phyloP scores from a whole-genome alignment of 2,888 invertebrate genomes.

The Zonitis immaculata region DNA sequence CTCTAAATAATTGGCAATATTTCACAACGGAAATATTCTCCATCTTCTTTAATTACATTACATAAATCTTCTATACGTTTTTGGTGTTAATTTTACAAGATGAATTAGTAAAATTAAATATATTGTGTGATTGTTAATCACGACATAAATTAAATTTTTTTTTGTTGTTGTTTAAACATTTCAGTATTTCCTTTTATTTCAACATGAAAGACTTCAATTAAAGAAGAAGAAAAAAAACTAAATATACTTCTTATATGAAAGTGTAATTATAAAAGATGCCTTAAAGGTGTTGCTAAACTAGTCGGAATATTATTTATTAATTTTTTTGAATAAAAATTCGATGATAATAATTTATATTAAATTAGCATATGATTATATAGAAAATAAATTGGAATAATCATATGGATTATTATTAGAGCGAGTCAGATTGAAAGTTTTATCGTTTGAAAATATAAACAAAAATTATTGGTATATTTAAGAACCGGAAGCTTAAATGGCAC shows the following conservation, averaged over 20 bases:
- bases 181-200: background rate
- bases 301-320: background rate
- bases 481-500: conserved; percentile 37
- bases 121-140: conserved; percentile 1
- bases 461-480: conserved; percentile 30
- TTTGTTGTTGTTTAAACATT: too few relatives aligned
- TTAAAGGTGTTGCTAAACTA: background rate
- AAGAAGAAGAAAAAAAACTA: too few relatives aligned
- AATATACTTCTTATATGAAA: background rate
- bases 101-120: background rate
- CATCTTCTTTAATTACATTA: conserved; percentile 1
- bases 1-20: conserved; percentile 3
- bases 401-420: too few relatives aligned
- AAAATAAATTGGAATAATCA: too few relatives aligned
- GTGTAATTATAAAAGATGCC: background rate
- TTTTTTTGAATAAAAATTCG: background rate
- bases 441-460: conserved; percentile 24
- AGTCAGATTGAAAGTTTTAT: too few relatives aligned
- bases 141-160: conserved; percentile 1
- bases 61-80: conserved; percentile 1
- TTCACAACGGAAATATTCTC: conserved; percentile 7
- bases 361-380: background rate
- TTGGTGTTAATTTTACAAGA: conserved; percentile 1
- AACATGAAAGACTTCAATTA: background rate
- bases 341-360: background rate